Percentiles rank a stretch among this genome's conserved stretches.
Evolutionary conservation across 1,140 invertebrate species (phyloP).

Genomic region (Pseudomyrmex cubaensis): DNA sequence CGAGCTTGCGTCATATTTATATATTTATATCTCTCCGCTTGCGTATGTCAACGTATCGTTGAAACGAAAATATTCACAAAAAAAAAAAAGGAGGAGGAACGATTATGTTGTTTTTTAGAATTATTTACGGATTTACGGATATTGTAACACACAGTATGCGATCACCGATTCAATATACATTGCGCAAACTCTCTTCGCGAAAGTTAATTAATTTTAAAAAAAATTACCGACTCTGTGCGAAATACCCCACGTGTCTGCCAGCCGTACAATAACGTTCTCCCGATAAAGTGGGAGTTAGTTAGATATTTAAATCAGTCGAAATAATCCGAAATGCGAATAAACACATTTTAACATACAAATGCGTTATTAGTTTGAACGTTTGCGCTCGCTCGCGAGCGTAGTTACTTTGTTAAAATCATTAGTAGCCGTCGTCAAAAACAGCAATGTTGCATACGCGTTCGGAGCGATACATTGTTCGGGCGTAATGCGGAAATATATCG

Average conservation of each 20-base stretch:
- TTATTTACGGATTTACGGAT: no score
- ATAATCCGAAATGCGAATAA: constrained; percentile 3
- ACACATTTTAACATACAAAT: background rate
- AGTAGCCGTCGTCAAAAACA: background rate
- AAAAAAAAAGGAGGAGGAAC: background rate
- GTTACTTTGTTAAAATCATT: constrained; percentile 17
- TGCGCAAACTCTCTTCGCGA: background rate
- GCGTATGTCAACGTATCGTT: background rate
- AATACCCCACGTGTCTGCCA: background rate
- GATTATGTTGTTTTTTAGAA: no score
- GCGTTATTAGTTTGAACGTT: constrained; percentile 3
- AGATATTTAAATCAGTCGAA: constrained; percentile 20
- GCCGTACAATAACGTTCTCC: background rate
- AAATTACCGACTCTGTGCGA: constrained; percentile 4
- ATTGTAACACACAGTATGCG: no score
- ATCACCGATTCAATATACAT: background rate
- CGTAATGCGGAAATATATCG: constrained; percentile 49
- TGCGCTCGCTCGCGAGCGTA: background rate
- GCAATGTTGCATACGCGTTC: constrained; percentile 15
- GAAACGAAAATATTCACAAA: background rate
- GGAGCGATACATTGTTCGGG: background rate
- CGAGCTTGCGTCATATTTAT: background rate
- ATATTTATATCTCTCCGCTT: background rate
- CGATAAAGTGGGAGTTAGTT: constrained; percentile 11
- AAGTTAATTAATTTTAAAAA: constrained; percentile 13